A percentile compares a stretch with the other conserved stretches of the same genome.
Conservation (phyloP, 2,113 vertebrate species). For the Myiopsitta monachus region DNA sequence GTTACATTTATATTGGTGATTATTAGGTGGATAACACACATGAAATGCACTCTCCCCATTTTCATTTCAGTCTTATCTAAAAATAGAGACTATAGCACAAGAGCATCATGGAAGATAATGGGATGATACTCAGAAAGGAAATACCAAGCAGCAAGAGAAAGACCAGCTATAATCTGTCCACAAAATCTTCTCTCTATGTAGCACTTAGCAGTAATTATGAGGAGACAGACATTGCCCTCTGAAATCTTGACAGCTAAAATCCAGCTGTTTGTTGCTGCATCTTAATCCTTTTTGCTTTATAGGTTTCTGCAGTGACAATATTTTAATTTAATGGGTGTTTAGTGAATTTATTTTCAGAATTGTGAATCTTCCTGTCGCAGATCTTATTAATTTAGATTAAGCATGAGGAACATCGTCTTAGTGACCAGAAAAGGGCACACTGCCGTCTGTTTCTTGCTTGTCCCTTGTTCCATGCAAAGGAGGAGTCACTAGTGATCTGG, state of each 20-base stretch:
- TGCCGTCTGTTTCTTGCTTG: neutral
- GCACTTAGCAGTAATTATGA: neutral
- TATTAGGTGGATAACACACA: accelerated
- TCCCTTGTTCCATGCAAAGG: neutral
- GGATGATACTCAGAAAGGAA: neutral
- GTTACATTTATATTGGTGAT: neutral
- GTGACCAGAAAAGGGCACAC: neutral
- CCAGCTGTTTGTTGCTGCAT: neutral
- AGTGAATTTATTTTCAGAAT: neutral
- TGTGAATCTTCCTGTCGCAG: neutral
- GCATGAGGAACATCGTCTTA: neutral
- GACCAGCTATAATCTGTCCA: neutral
- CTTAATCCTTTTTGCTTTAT: neutral
- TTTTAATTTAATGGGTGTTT: neutral
- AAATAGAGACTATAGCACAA: neutral
- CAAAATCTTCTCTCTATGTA: neutral
- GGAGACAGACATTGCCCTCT: neutral
- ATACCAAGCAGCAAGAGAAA: neutral
- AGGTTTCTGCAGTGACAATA: neutral
- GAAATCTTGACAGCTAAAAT: neutral
- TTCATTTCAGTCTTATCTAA: neutral
- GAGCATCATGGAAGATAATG: neutral
- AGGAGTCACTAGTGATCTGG: neutral
- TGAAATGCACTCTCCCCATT: neutral
- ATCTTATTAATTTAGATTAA: neutral